These are phyloP conservation scores for Poeciliopsis retropinna DNA, from an alignment of 2,113 vertebrate species.

Conservation along the genomic window DNA sequence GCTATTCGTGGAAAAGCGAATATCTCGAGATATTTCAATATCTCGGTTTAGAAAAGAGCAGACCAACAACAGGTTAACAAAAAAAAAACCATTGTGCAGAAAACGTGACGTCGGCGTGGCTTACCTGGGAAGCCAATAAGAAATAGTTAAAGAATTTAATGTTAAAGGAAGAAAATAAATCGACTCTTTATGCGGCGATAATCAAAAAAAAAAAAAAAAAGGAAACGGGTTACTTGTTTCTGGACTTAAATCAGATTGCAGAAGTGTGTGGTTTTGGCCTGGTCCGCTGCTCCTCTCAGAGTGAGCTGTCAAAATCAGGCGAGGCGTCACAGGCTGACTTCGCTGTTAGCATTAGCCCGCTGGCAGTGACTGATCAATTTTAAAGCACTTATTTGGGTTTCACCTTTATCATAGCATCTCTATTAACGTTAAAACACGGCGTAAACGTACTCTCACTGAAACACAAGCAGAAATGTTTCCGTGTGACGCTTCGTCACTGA, in stretches of 20 bases:
- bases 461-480: rapidly evolving
- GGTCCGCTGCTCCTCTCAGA: conserved; percentile 19
- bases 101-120: conserved; percentile 6
- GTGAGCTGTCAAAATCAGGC: conserved; percentile 68
- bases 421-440: rapidly evolving
- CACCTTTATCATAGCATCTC: rapidly evolving
- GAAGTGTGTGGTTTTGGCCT: conserved; percentile 37
- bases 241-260: not conserved
- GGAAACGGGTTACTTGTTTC: too few relatives aligned
- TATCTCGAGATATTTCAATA: not conserved
- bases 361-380: not conserved
- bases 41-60: not conserved
- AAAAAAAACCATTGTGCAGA: not conserved
- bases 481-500: not conserved
- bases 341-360: conserved; percentile 47
- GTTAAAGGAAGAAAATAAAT: too few relatives aligned
- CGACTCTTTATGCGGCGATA: not conserved
- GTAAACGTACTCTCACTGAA: not conserved
- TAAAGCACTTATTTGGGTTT: not conserved
- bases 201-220: not conserved
- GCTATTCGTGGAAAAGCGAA: not conserved
- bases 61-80: conserved; percentile 10
- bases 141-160: not conserved
- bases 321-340: conserved; percentile 55
- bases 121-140: not conserved